phyloP scores from a whole-genome alignment of 2,888 invertebrate species.

The Amblyteles armatorius region DNA sequence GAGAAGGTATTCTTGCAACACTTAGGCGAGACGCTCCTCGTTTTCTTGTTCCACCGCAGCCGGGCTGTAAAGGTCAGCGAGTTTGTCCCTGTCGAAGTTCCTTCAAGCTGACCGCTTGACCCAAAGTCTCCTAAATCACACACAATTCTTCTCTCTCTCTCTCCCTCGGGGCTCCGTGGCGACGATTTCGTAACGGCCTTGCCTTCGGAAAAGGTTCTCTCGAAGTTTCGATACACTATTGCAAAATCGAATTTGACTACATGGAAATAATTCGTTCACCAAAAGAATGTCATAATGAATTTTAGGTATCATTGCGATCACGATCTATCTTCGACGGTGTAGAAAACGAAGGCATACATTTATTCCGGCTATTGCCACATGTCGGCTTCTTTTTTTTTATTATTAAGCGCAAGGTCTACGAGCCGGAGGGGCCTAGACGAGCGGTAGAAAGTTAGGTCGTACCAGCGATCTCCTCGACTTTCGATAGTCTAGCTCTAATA shows the following conservation, averaged over 20 bases:
- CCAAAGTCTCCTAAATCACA: slow-evolving; percentile 4
- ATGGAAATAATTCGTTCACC: neutral
- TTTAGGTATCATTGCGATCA: too few relatives aligned
- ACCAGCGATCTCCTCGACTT: neutral
- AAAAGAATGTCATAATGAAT: neutral
- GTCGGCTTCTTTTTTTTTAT: neutral
- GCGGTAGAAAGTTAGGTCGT: slow-evolving; percentile 9
- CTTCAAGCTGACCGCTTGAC: neutral
- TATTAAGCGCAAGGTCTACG: slow-evolving; percentile 1
- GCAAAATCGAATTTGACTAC: neutral
- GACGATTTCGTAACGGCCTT: neutral
- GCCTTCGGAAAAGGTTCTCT: neutral
- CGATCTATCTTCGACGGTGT: neutral
- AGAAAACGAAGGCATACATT: neutral
- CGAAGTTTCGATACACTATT: neutral
- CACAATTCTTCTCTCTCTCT: neutral
- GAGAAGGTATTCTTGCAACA: neutral
- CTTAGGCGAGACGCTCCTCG: neutral
- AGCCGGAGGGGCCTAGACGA: neutral
- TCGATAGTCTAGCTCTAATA: too few relatives aligned
- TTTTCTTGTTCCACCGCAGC: neutral
- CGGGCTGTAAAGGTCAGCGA: slow-evolving; percentile 20
- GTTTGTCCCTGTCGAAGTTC: neutral
- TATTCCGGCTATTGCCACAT: slow-evolving; percentile 8
- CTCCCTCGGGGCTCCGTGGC: neutral